Base-by-base conservation (phyloP, 2,888 invertebrate species). In the Acholoe squamosa region DNA sequence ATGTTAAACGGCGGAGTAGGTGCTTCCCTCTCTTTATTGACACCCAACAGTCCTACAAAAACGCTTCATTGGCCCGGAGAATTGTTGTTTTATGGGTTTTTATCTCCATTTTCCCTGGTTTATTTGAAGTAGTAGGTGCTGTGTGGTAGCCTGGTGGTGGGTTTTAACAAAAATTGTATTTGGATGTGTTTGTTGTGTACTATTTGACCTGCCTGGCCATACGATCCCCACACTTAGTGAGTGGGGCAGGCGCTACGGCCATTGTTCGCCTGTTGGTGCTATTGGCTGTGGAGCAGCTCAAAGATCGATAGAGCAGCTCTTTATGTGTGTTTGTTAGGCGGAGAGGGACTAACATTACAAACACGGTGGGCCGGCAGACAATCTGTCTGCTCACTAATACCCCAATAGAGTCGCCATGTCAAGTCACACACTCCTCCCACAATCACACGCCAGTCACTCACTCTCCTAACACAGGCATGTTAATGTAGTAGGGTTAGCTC, bases 281-380 rank as follows among this genome's bases (percentile, higher is more conserved):
- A 10, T 61, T 61, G 61, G 61, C 61, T 61, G 12, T 19, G 61
- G 61, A 43, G 43, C 43, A 3, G 43, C 43, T 31, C 76, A 31
- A 31, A 76, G 76, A 76, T 76, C 76, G 25, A 76, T 76, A 76
- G 76, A 31, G 16, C 76, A 25, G 28, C 61, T 25, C 61, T 61
- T n/a, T 43, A 3, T 43, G 43, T 43, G 43, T 43, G 43, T 43
- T 43, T 43, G 43, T 43, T 7, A 61, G 61, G 61, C 76, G 16
- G 76, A 43, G 43, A 43, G 43, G 43, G 43, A 43, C 25, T 76
- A 76, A 76, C 76, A 76, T 31, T 31, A 76, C 76, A 76, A 76
- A 76, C 76, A 76, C 5, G 28, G 76, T 31, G 14, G 76, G 76
- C 28, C 5, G 43, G 76, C 25, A 76, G 76, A 31, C 28, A 31